Conservation (phyloP, 2,888 invertebrate genomes). For the Mythimna lalbum region DNA sequence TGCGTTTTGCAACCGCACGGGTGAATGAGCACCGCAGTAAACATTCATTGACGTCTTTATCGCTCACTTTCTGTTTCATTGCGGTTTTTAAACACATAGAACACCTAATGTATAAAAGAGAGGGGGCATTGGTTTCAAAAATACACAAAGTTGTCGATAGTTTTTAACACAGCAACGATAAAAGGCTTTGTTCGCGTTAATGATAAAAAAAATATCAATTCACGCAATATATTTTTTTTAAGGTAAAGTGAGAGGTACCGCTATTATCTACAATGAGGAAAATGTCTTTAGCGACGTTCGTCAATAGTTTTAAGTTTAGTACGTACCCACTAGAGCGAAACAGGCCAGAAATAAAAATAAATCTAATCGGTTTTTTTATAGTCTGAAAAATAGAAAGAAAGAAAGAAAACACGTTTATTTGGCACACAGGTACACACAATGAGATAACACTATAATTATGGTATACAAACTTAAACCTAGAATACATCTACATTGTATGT, state of each 20-base stretch:
- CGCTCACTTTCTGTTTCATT: conserved; percentile 21
- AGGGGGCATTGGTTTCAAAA: conserved; percentile 10
- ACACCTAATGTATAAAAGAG: neutral
- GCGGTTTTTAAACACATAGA: conserved; percentile 4
- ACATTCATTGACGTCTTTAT: conserved; percentile 8
- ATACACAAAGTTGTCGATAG: neutral
- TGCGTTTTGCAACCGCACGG: conserved; percentile 53
- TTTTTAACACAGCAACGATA: neutral
- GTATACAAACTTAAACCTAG: no score
- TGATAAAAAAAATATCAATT: conserved; percentile 19
- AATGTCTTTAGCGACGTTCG: conserved; percentile 5
- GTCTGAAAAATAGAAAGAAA: neutral
- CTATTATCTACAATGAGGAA: conserved; percentile 19
- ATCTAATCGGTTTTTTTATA: neutral
- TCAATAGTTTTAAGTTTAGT: conserved; percentile 1
- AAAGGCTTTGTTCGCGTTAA: conserved; percentile 8
- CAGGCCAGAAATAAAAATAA: neutral
- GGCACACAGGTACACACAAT: no score
- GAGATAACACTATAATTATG: no score
- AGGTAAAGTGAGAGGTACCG: conserved; percentile 36
- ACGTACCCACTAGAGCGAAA: neutral
- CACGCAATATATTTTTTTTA: conserved; percentile 22
- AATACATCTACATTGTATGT: no score
- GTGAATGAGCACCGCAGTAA: conserved; percentile 30
- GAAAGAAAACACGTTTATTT: no score